Evolutionary conservation across 1,140 invertebrate genomes (phyloP).

Genomic region (Papilio glaucus): DNA sequence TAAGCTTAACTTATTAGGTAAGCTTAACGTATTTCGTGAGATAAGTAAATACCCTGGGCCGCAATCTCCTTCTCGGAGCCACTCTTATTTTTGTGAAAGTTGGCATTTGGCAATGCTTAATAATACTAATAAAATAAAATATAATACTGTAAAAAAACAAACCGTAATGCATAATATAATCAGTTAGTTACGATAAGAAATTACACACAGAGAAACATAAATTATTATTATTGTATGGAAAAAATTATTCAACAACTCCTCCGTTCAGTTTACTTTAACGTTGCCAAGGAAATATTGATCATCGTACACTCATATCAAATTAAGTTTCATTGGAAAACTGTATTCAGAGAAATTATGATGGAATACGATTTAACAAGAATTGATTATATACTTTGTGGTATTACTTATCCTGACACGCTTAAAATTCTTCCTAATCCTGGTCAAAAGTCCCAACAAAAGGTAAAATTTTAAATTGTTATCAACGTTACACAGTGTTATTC

Average conservation of each 20-base stretch:
- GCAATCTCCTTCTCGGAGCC: too few relatives aligned
- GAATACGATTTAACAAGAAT: slow-evolving; percentile 72
- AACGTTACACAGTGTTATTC: neutral
- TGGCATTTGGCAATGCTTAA: too few relatives aligned
- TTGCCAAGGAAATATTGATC: slow-evolving; percentile 52
- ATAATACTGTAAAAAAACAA: too few relatives aligned
- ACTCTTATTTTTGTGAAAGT: too few relatives aligned
- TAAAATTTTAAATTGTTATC: slow-evolving; percentile 39
- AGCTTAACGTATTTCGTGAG: too few relatives aligned
- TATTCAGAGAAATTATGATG: slow-evolving; percentile 48
- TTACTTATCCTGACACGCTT: slow-evolving; percentile 70
- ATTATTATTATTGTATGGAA: neutral
- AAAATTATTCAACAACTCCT: neutral
- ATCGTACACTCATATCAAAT: slow-evolving; percentile 19
- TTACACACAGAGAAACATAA: neutral
- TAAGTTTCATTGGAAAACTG: neutral
- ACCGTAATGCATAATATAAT: too few relatives aligned
- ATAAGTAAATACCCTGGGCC: too few relatives aligned
- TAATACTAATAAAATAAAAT: too few relatives aligned
- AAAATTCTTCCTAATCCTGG: slow-evolving; percentile 64
- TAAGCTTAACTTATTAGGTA: too few relatives aligned
- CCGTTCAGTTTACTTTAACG: slow-evolving; percentile 32
- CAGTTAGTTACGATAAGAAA: too few relatives aligned
- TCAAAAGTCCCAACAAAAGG: slow-evolving; percentile 70
- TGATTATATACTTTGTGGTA: slow-evolving; percentile 71